Base-by-base conservation (phyloP, 2,888 invertebrate species). In the Tenodera sinensis region DNA sequence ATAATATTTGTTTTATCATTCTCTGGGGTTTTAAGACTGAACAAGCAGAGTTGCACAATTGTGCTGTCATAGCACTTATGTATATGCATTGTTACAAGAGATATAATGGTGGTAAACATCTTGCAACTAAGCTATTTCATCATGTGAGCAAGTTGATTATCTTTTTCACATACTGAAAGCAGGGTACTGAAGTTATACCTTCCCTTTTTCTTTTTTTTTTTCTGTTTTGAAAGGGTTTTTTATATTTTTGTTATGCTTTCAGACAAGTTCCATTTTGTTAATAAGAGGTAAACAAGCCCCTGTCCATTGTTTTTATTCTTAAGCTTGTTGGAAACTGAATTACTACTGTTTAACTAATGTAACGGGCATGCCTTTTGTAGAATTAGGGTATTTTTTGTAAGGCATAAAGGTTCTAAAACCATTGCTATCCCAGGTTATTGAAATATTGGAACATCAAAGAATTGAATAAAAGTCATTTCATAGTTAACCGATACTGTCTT, bases 321-420 rank as follows among this genome's bases (percentile, higher is more conserved):
- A 30, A 87, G 34, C 34, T 87, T 83, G 30, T 34, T 30, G 25
- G 3, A 25, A 42, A n/a, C 27, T 83, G 30, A 28, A 82, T 87
- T 87, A 42, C 30, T 42, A 34, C 34, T 85, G 27, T 15, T 47
- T 47, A 30, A 42, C 28, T 82, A 25, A 15, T 82, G 83, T 82
- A 87, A 87, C 82, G 87, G 87, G 83, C 83, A 87, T 87, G 87
- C 87, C 87, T 87, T 86, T 87, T 87, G 87, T 87, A 87, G 87
- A 27, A 85, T 25, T 87, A 81, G 86, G 28, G 20, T 71, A 71
- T 85, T 28, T 86, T 86, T 86, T 86, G 54, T 42, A 12, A 71
- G 47, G 28, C 25, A 28, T 28, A 28, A 82, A 82, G 87, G 83
- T 34, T 87, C 83, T 82, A 34, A 87, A 87, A 86, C 34, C 71